Conservation (phyloP, 2,113 vertebrate species). For the Menura novaehollandiae region DNA sequence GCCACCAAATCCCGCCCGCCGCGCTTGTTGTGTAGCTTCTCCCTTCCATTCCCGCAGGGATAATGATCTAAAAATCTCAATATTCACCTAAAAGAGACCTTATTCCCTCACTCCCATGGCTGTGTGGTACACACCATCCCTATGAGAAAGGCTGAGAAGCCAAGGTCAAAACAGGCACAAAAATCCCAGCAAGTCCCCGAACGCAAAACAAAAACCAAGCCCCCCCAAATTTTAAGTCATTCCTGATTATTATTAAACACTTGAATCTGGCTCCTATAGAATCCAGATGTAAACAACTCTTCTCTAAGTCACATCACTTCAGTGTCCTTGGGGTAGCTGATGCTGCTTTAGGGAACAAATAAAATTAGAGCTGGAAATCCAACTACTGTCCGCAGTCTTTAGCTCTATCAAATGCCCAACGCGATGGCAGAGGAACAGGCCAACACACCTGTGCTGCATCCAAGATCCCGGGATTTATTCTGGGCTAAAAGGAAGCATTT, state of each 20-base stretch:
- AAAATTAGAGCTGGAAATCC: neutral
- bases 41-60: neutral
- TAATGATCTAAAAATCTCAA: neutral
- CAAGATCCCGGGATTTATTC: neutral
- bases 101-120: neutral
- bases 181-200: rapidly evolving
- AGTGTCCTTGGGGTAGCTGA: neutral
- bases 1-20: rapidly evolving
- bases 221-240: rapidly evolving
- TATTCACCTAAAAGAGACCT: neutral
- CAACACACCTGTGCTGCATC: rapidly evolving
- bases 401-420: rapidly evolving
- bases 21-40: rapidly evolving
- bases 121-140: rapidly evolving
- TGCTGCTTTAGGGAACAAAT: neutral
- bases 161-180: neutral
- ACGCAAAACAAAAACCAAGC: neutral
- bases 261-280: neutral
- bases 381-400: rapidly evolving
- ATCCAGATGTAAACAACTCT: neutral
- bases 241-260: neutral
- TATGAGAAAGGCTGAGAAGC: neutral
- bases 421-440: neutral
- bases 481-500: neutral
- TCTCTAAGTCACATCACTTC: neutral